Evolutionary conservation across 2,888 invertebrate species (phyloP).

Genomic region (Sphaerophoria taeniata): DNA sequence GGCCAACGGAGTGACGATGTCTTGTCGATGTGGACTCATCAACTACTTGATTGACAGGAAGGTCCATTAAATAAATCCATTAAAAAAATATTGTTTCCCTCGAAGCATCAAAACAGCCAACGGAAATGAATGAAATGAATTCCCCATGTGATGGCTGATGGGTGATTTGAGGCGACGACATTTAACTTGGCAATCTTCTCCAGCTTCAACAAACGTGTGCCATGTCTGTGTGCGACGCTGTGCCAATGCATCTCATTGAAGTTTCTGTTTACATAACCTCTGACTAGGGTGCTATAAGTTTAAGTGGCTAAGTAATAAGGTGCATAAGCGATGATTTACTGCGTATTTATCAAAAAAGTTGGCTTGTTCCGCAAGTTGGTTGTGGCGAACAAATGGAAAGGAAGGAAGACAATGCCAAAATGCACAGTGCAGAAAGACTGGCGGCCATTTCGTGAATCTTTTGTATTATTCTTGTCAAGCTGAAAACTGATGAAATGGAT

Average conservation of each 20-base stretch:
- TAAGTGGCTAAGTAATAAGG: background rate
- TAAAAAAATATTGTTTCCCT: conserved; percentile 49
- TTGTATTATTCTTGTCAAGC: conserved; percentile 36
- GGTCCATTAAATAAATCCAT: conserved; percentile 64
- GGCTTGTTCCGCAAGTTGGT: background rate
- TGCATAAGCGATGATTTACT: conserved; percentile 20
- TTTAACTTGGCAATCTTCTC: background rate
- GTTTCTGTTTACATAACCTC: conserved; percentile 53
- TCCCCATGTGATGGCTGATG: conserved; percentile 3
- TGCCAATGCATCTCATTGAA: conserved; percentile 36
- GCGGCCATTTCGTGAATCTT: conserved; percentile 36
- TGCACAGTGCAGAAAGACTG: conserved; percentile 1
- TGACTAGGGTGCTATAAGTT: background rate
- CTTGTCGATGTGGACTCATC: conserved; percentile 36
- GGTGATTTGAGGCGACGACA: conserved; percentile 25
- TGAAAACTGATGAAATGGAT: conserved; percentile 60
- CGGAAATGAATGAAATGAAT: conserved; percentile 63
- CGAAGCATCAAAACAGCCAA: conserved; percentile 8
- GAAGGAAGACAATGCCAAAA: conserved; percentile 8
- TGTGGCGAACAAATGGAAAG: background rate
- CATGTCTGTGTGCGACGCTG: background rate
- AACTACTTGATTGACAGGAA: conserved; percentile 69
- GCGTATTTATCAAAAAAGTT: background rate
- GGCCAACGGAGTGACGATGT: background rate
- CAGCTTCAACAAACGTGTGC: background rate